These are phyloP conservation scores for Hydrophis major DNA, from an alignment of 2,797 vertebrate species.

Conservation along the genomic window DNA sequence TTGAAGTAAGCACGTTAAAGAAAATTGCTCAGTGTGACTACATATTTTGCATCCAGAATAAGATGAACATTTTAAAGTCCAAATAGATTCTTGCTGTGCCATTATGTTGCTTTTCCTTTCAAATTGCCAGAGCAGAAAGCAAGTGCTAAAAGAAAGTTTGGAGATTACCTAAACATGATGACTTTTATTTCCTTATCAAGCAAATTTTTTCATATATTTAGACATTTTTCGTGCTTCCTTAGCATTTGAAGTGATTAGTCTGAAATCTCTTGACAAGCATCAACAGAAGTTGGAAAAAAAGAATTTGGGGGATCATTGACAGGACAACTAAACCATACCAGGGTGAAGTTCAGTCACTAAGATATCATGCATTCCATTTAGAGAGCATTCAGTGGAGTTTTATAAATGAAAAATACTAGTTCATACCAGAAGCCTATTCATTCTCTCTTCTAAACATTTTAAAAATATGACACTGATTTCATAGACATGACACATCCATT, in stretches of 20 bases:
- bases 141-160: background rate
- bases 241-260: conserved; percentile 16
- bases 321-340: background rate
- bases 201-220: conserved; percentile 12
- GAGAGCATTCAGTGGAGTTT: background rate
- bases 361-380: background rate
- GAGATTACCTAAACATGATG: conserved; percentile 30
- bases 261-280: background rate
- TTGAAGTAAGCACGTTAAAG: background rate
- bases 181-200: background rate
- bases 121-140: conserved; percentile 13
- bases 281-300: background rate
- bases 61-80: conserved; percentile 8
- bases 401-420: background rate
- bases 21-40: conserved; percentile 7
- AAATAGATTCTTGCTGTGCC: background rate
- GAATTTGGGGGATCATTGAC: background rate
- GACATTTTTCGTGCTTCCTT: conserved; percentile 9
- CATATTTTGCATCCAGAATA: background rate
- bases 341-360: background rate
- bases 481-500: background rate
- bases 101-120: background rate
- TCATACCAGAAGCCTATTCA: background rate
- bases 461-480: background rate
- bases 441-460: background rate